Percentiles rank a stretch among this genome's conserved stretches.
phyloP scores from a whole-genome alignment of 1,140 invertebrate species.

The Diachasmimorpha longicaudata region DNA sequence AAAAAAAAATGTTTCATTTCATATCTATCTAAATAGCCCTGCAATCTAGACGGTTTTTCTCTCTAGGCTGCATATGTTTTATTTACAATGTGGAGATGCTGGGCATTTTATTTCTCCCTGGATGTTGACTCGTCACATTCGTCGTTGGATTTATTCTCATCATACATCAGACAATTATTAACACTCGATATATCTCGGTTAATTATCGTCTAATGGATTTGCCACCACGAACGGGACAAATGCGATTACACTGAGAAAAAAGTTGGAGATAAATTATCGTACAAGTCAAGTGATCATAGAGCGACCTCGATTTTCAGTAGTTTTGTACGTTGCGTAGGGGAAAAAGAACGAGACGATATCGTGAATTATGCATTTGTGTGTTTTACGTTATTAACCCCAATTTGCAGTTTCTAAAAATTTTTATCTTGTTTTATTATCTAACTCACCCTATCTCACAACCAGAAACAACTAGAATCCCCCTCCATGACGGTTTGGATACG shows the following conservation, averaged over 20 bases:
- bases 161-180: neutral
- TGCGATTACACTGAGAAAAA: neutral
- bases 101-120: neutral
- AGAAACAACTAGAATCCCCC: no score
- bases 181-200: neutral
- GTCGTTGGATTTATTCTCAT: neutral
- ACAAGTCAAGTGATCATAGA: no score
- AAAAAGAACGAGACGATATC: no score
- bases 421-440: no score
- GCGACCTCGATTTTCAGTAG: no score
- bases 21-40: slow-evolving; percentile 14
- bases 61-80: slow-evolving; percentile 5
- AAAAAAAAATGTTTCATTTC: neutral
- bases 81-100: slow-evolving; percentile 21
- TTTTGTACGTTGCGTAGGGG: no score
- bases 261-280: no score
- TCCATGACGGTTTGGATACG: no score
- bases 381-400: no score
- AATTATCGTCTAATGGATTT: neutral
- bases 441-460: no score
- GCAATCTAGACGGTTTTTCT: neutral
- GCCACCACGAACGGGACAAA: neutral
- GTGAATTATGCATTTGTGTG: no score
- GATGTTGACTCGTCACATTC: neutral
- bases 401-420: no score